Conservation (phyloP, 2,113 vertebrate genomes). For the Heterotis niloticus region DNA sequence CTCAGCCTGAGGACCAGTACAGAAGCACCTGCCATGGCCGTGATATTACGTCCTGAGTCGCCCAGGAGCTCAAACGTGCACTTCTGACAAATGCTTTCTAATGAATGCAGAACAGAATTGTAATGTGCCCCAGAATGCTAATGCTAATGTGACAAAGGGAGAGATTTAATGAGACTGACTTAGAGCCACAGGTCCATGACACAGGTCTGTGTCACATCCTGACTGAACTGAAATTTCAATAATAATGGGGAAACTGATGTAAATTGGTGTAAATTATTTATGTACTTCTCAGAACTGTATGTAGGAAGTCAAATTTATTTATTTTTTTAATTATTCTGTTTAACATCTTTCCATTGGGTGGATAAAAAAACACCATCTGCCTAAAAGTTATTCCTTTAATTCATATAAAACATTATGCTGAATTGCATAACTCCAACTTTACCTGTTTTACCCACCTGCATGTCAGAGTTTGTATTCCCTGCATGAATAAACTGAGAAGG, state of each 20-base stretch:
- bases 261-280: neutral
- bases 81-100: slow-evolving; percentile 17
- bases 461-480: neutral
- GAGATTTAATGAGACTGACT: slow-evolving; percentile 19
- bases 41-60: slow-evolving; percentile 24
- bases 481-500: neutral
- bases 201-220: slow-evolving; percentile 17
- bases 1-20: slow-evolving; percentile 38
- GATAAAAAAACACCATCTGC: neutral
- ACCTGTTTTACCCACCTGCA: neutral
- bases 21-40: slow-evolving; percentile 20
- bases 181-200: slow-evolving; percentile 2
- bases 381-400: neutral
- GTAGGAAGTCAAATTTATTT: no score
- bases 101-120: neutral
- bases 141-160: slow-evolving; percentile 2
- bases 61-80: neutral
- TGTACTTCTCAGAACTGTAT: neutral
- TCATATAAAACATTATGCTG: neutral
- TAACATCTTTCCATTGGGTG: neutral
- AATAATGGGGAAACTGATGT: neutral
- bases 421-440: neutral
- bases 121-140: slow-evolving; percentile 24
- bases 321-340: no score
- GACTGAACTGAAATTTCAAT: neutral